Base-by-base conservation (phyloP, 1,140 invertebrate species). In the Armadillidium nasatum region DNA sequence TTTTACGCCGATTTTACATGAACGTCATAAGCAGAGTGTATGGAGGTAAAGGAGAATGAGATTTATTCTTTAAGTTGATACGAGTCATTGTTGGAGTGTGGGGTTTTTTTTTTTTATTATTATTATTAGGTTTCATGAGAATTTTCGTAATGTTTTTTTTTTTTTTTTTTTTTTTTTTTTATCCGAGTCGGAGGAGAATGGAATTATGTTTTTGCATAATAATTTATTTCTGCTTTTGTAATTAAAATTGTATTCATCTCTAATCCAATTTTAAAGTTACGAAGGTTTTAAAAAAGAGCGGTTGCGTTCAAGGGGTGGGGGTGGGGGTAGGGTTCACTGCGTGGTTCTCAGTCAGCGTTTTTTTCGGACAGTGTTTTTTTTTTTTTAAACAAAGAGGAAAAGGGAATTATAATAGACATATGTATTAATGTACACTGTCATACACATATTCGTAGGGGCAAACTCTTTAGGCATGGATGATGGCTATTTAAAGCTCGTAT, bases 191-290 rank as follows among this genome's bases (percentile, higher is more conserved):
- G 74, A 72, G 74, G 74, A 79, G 74, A 74, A 70, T 76, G 78
- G 73, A 79, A 79, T 79, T 79, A 73, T 71, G 78, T 72, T 79
- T 33, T 79, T 79, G 78, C 78, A 79, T 79, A 79, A 79, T 79
- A 79, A 79, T 79, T 76, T 74, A 79, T 79, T 74, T 71, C 74
- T 74, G 75, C 78, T 73, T 75, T 79, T 79, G 78, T 79, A 79
- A 79, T 79, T 79, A 79, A 78, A 79, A 79, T 79, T 79, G 78
- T 74, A 73, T 75, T 74, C 73, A 23, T 76, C 74, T 79, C 71
- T 60, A 60, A 60, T 60, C 50, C 50, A 60, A 60, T 60, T 60
- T 60, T 33, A 33, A 33, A 33, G 33, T 33, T 33, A 33, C 33
- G 33, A 6, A 33, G 33, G 1, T 33, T 33, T 33, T 33, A 33